Conservation (phyloP, 1,140 invertebrate species). For the Chironomus tepperi region DNA sequence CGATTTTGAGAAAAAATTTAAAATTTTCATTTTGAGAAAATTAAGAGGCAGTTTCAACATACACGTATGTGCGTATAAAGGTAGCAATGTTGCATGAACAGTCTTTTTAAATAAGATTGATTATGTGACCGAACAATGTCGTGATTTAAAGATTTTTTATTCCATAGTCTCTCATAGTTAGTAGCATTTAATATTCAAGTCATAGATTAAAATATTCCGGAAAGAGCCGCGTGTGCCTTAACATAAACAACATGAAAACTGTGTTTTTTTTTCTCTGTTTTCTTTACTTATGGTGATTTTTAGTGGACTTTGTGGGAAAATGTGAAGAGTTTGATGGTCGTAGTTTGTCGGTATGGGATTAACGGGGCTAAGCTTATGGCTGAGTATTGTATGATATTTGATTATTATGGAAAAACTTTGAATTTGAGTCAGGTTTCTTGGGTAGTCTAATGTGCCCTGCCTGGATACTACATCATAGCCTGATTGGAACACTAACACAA, state of each 20-base stretch:
- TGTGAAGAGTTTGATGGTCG: too few species aligned
- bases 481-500: too few species aligned
- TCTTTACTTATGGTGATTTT: neutral
- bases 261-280: neutral
- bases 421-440: too few species aligned
- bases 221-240: neutral
- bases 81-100: neutral
- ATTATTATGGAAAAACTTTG: too few species aligned
- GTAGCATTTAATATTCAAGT: conserved; percentile 2
- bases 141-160: neutral
- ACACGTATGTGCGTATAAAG: neutral
- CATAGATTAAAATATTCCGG: conserved; percentile 13
- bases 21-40: neutral
- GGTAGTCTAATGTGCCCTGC: too few species aligned
- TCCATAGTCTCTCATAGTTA: too few species aligned
- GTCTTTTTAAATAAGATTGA: neutral
- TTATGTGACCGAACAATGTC: neutral
- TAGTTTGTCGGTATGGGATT: too few species aligned
- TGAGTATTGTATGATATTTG: too few species aligned
- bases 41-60: neutral
- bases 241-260: conserved; percentile 10
- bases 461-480: too few species aligned
- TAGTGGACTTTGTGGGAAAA: too few species aligned
- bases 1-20: neutral
- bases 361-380: too few species aligned